Evolutionary conservation across 2,797 vertebrate species (phyloP), one percentile per base, ranked within the genome.

Genomic region (Macroramphosus scolopax): DNA sequence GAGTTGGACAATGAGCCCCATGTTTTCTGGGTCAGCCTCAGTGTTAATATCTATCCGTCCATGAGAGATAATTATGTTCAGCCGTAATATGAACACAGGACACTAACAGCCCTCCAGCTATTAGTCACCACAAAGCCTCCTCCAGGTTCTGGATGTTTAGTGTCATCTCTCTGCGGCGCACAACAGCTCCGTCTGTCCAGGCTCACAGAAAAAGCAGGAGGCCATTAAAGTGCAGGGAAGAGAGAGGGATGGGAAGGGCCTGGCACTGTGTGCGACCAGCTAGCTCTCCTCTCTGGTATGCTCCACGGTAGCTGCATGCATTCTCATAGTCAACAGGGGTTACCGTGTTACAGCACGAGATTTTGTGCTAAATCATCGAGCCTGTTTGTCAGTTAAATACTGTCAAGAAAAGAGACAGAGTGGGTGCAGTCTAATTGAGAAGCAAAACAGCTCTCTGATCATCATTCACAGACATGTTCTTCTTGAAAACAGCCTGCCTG

Each of bases 41-140:
- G 60, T 38, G 36, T 71, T 79, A 84, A 76, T 76, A 80, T 57
- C 59, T 50, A 63, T 26, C 44, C 56, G 50, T 69, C 64, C 51
- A 50, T 12, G 53, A 68, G 54, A 57, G 39, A 63, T 78, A 70
- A 86, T 85, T 83, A 82, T 64, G 57, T 72, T 82, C 56, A 20
- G 28, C 58, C 80, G 81, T 76, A 82, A 83, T 72, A 81, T 84
- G 77, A 85, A 81, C 57, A 39, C 54, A 46, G 68, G 39, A 32
- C 64, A 62, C 72, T 63, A 69, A 85, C 66, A 51, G 77, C 80
- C 51, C 73, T 70, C 49, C 49, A 48, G 72, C 66, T 70, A 78
- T 86, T 76, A 84, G 75, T 60, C 71, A 53, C 51, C 36, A 14
- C 56, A 69, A 63, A 56, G 53, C 55, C 71, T 74, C 53, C 48